phyloP scores from a whole-genome alignment of 1,140 invertebrate genomes.

The Maniola jurtina region DNA sequence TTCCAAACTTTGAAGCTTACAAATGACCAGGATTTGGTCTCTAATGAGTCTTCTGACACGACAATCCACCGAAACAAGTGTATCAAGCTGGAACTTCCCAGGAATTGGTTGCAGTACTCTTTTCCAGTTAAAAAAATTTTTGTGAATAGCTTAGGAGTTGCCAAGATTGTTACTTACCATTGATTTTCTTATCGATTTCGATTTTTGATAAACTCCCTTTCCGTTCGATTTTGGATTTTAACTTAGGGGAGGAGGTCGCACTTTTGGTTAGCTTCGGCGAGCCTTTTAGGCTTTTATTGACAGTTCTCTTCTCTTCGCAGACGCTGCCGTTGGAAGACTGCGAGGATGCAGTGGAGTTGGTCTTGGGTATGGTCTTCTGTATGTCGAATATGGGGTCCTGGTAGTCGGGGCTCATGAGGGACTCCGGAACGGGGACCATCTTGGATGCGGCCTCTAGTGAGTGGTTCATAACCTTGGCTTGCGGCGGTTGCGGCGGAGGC shows the following conservation, averaged over 20 bases:
- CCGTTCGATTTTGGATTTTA: conserved; percentile 66
- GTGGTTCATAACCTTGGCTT: conserved; percentile 77
- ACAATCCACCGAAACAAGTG: no score
- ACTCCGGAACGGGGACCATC: conserved; percentile 91
- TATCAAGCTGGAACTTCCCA: no score
- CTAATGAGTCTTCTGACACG: no score
- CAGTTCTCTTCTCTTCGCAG: conserved; percentile 53
- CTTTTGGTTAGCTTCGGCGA: conserved; percentile 77
- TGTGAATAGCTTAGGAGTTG: no score
- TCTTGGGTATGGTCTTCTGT: conserved; percentile 60
- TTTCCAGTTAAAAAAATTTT: no score
- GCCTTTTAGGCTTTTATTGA: conserved; percentile 48
- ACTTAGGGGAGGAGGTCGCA: conserved; percentile 74
- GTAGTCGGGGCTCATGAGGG: conserved; percentile 90
- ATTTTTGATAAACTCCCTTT: conserved; percentile 71
- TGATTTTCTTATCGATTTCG: conserved; percentile 78
- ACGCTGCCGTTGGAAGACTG: conserved; percentile 63
- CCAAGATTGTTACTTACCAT: no score
- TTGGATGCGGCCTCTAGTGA: conserved; percentile 89
- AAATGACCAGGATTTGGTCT: no score
- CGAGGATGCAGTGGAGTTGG: conserved; percentile 44
- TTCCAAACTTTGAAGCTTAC: no score
- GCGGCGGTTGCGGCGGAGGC: background rate
- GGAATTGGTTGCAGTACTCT: no score
- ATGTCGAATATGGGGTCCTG: conserved; percentile 74